Conservation (phyloP, 2,888 invertebrate species). For the Zeuzera pyrina region DNA sequence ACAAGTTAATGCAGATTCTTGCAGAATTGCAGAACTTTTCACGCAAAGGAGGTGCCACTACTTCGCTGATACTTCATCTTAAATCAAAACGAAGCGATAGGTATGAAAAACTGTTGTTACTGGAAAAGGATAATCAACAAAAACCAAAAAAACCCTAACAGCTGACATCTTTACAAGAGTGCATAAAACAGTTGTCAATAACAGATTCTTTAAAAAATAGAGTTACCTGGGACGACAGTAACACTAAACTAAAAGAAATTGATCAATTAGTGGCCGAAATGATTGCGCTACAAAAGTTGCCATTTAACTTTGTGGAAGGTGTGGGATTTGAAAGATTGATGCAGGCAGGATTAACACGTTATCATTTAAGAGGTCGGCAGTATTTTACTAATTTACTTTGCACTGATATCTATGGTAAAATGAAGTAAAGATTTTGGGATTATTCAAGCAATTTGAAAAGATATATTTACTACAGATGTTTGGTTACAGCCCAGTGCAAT, state of each 20-base stretch:
- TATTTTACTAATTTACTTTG: too few relatives aligned
- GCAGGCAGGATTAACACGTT: too few relatives aligned
- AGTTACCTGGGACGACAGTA: conserved; percentile 6
- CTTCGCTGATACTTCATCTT: conserved; percentile 10
- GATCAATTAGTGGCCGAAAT: conserved; percentile 10
- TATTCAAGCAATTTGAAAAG: too few relatives aligned
- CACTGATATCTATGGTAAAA: too few relatives aligned
- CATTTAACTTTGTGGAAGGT: conserved; percentile 11
- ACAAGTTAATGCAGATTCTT: too few relatives aligned
- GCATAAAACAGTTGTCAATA: conserved; percentile 10
- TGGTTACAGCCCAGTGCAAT: too few relatives aligned
- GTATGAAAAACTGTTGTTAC: conserved; percentile 6
- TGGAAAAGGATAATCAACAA: too few relatives aligned
- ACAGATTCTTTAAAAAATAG: conserved; percentile 10
- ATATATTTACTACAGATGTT: too few relatives aligned
- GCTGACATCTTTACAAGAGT: conserved; percentile 11
- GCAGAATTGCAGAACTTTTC: too few relatives aligned
- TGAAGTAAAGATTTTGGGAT: too few relatives aligned
- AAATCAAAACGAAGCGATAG: conserved; percentile 10
- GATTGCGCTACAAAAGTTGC: conserved; percentile 8
- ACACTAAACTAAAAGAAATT: conserved; percentile 11
- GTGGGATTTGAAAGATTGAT: conserved; percentile 10
- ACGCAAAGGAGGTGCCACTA: conserved; percentile 11
- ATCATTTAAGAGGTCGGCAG: too few relatives aligned
- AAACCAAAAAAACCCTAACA: conserved; percentile 3